Conservation (phyloP, 2,113 vertebrate species). For the Zosterops borbonicus region DNA sequence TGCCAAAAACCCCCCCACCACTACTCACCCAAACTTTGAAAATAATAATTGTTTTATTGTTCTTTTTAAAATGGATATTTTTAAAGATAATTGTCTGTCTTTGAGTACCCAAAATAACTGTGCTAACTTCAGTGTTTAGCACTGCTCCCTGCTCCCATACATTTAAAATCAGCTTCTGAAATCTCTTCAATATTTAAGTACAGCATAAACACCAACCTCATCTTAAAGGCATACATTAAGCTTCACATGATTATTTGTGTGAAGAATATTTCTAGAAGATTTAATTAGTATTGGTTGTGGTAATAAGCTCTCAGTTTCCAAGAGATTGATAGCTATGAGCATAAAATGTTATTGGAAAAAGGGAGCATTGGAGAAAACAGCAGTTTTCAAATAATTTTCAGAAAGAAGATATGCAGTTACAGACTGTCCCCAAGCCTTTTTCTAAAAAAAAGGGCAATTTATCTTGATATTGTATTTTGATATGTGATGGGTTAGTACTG, state of each 20-base stretch:
- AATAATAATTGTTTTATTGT: not conserved
- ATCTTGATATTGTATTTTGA: constrained; percentile 32
- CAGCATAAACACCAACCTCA: not conserved
- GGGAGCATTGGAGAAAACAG: not conserved
- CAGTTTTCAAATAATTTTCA: not conserved
- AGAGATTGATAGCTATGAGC: not conserved
- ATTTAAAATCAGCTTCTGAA: not conserved
- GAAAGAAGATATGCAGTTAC: constrained; percentile 3
- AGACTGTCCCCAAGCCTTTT: constrained; percentile 4
- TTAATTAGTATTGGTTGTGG: not conserved
- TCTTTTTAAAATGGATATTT: not conserved
- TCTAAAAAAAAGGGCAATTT: not conserved
- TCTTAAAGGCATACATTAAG: not conserved
- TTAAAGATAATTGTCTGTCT: not conserved
- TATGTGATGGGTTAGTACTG: not conserved
- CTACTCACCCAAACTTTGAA: not conserved
- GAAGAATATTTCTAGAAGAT: not conserved
- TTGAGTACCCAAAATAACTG: not conserved
- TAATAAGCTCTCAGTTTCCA: not conserved
- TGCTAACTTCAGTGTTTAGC: not conserved
- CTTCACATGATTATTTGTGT: not conserved
- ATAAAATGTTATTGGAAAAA: not conserved
- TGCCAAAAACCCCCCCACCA: not conserved
- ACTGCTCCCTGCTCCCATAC: not conserved
- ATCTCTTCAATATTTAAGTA: not conserved